Base-by-base conservation (phyloP, 2,888 invertebrate species). In the Heliconius hortense region DNA sequence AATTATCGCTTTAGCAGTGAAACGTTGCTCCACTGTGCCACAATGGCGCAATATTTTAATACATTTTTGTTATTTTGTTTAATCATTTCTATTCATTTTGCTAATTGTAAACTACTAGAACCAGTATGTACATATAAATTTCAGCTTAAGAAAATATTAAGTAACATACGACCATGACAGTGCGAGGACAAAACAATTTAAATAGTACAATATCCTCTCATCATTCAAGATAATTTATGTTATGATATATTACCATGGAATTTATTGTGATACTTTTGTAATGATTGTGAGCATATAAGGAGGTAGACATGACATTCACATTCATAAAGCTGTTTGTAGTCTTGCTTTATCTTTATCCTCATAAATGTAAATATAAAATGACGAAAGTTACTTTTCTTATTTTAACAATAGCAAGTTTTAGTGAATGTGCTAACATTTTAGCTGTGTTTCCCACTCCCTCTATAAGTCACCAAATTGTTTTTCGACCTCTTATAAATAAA, bases 381-480 rank as follows among this genome's bases (percentile, higher is more conserved):
- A 13, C n/a, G 31, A 31, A 31, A 2, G 2, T 56, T n/a, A 56
- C 24, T 56, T 35, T 69, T 31, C 3, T 69, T n/a, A 31, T 56
- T 35, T 35, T 69, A 13, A 2, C n/a, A 5, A n/a, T n/a, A 53
- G 4, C 1, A 31, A 56, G 31, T 15, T 31, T 69, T 13, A 69
- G 24, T 39, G 74, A 77, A 15, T 43, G 73, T 24, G 86, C 87
- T 7, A 85, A 82, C 75, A 91, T 92, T 71, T 77, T 91, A 62
- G 87, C 81, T 0, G 79, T 90, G 0, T 81, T 88, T 31, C 84
- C 90, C 2, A 80, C 82, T 1, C 85, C 90, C 0, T 88, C 89
- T 0, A 88, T 93, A 63, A 94, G 94, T 75, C 82, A 82, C 73
- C 82, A 82, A 78, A 66, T 80, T 21, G 80, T 81, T 4, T 83